Percentiles rank a stretch among this genome's conserved stretches.
These are phyloP conservation scores for Torymus aiolomorphi DNA, from an alignment of 2,888 invertebrate genomes.

Conservation along the genomic window DNA sequence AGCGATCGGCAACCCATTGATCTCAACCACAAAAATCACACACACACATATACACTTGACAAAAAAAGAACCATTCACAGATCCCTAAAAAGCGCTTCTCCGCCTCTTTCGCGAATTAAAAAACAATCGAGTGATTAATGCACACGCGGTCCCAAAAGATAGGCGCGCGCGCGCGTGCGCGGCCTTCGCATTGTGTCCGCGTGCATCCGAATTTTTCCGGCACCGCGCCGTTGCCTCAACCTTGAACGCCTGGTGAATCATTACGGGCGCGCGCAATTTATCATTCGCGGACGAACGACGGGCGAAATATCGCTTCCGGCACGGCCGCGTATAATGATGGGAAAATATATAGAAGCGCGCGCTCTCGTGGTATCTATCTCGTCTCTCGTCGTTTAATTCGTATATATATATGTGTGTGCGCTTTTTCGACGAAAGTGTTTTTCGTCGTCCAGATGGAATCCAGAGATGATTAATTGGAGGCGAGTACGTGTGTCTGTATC, in stretches of 20 bases:
- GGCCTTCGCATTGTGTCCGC: too few species aligned
- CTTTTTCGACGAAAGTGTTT: constrained; percentile 50
- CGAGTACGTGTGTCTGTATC: background rate
- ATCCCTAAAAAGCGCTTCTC: constrained; percentile 1
- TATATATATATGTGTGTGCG: background rate
- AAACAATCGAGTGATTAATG: constrained; percentile 55
- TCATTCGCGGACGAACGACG: constrained; percentile 45
- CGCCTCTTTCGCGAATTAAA: constrained; percentile 39
- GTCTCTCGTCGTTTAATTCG: background rate
- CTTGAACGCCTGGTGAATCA: constrained; percentile 33
- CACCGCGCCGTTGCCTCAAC: background rate
- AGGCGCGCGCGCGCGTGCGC: background rate
- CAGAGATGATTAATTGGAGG: constrained; percentile 38
- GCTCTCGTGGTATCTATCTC: background rate
- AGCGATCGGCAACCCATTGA: constrained; percentile 22
- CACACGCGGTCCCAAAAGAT: constrained; percentile 3
- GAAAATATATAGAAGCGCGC: constrained; percentile 35
- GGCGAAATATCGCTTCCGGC: constrained; percentile 58
- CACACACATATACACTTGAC: background rate
- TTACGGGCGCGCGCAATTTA: constrained; percentile 49
- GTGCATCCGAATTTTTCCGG: constrained; percentile 43
- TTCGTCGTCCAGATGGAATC: constrained; percentile 46
- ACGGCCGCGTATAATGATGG: constrained; percentile 53
- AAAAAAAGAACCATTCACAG: background rate
- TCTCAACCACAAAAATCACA: constrained; percentile 24